Conservation (phyloP, 2,113 vertebrate genomes). For the Nycticorax nycticorax region DNA sequence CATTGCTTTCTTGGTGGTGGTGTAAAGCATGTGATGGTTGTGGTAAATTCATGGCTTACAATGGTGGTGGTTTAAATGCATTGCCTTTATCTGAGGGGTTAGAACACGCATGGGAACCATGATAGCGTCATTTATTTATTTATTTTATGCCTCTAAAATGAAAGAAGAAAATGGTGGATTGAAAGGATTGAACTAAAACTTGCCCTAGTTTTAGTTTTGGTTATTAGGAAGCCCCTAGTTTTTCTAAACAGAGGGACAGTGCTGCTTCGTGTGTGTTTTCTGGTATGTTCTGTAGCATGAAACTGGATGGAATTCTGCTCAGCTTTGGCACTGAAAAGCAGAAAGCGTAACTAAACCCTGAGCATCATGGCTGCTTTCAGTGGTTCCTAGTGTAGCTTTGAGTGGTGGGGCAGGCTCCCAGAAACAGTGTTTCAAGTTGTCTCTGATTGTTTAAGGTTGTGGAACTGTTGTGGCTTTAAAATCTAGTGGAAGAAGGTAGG, state of each 20-base stretch:
- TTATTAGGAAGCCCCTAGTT: not conserved
- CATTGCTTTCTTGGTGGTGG: not conserved
- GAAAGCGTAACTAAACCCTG: not conserved
- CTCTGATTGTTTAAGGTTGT: fast-evolving
- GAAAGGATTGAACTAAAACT: not conserved
- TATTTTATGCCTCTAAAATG: not conserved
- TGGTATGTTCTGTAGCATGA: not conserved
- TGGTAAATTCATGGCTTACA: not conserved
- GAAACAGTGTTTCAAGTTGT: not conserved
- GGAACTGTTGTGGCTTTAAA: not conserved
- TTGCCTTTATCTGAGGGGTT: fast-evolving
- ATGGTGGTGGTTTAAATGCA: not conserved
- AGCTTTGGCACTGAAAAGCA: not conserved
- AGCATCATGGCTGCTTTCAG: not conserved
- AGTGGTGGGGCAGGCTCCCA: not conserved
- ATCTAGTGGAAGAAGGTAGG: not conserved
- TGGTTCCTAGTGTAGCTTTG: not conserved
- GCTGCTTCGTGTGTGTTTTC: not conserved
- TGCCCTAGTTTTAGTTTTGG: not conserved
- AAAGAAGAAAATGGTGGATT: not conserved
- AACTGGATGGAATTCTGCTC: not conserved
- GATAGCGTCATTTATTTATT: not conserved
- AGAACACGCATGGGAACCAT: not conserved
- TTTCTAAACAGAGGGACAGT: not conserved
- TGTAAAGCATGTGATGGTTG: not conserved